Percentiles rank a stretch among this genome's conserved stretches.
Conservation (phyloP, 2,113 vertebrate genomes). For the Mobula hypostoma region DNA sequence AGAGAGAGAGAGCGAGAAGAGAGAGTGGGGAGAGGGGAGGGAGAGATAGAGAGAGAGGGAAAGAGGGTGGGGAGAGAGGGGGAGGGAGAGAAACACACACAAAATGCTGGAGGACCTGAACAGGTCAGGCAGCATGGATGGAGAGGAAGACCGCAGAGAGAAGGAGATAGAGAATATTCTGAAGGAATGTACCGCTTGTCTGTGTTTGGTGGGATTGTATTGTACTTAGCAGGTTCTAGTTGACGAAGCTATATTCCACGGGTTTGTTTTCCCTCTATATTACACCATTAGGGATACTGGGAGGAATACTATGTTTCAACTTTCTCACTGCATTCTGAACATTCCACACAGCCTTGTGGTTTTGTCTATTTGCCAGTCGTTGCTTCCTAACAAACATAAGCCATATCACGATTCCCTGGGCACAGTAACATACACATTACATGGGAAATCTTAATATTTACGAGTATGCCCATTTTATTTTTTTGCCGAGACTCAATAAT, state of each 20-base stretch:
- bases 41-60: too few species aligned
- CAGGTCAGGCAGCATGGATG: too few species aligned
- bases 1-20: too few species aligned
- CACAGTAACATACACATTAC: not conserved
- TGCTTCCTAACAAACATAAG: not conserved
- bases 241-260: not conserved
- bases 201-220: not conserved
- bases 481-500: not conserved
- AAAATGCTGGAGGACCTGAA: too few species aligned
- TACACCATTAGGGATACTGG: not conserved
- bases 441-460: not conserved
- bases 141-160: too few species aligned
- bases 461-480: too few species aligned
- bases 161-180: not conserved
- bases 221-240: not conserved
- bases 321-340: not conserved
- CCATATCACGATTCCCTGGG: not conserved
- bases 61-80: too few species aligned
- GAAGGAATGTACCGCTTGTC: not conserved
- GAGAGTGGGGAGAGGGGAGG: too few species aligned
- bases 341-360: conserved; percentile 6
- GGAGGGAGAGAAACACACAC: too few species aligned
- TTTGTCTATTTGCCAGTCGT: not conserved
- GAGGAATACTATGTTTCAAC: not conserved
- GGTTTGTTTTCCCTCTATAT: not conserved